These are phyloP conservation scores for Cheiracanthium punctorium DNA, from an alignment of 2,888 invertebrate genomes.

Conservation along the genomic window DNA sequence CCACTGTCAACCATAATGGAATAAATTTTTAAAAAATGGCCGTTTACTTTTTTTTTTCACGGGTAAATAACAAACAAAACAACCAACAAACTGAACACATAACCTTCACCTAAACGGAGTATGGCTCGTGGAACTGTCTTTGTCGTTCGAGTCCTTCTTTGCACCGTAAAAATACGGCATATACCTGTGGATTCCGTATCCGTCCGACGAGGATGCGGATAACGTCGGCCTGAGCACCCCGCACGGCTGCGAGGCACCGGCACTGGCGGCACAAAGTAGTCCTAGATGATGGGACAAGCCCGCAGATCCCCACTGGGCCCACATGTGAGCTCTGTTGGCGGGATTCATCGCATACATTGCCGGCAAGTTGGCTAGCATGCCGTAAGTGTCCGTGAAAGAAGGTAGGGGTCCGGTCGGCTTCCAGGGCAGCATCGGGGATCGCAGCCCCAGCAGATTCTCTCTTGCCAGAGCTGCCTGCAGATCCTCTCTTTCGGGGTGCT, in stretches of 20 bases:
- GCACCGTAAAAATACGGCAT: constrained; percentile 65
- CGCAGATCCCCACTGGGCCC: constrained; percentile 62
- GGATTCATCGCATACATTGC: constrained; percentile 55
- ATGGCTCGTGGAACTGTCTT: constrained; percentile 48
- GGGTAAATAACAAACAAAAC: constrained; percentile 15
- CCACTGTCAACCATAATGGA: no score
- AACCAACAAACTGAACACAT: background rate
- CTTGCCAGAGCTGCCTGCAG: constrained; percentile 55
- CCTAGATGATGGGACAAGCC: constrained; percentile 48
- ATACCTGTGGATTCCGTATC: constrained; percentile 57
- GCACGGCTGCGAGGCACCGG: constrained; percentile 20
- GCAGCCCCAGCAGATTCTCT: constrained; percentile 54
- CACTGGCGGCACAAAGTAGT: constrained; percentile 51
- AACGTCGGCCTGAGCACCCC: constrained; percentile 40
- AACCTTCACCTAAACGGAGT: constrained; percentile 50
- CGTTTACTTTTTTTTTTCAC: no score
- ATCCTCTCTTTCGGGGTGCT: constrained; percentile 61
- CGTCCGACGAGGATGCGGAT: constrained; percentile 29
- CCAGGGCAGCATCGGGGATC: constrained; percentile 51
- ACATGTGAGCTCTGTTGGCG: constrained; percentile 40
- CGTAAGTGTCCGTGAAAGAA: constrained; percentile 65
- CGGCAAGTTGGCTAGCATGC: constrained; percentile 57
- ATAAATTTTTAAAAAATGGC: no score
- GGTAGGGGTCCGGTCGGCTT: constrained; percentile 56
- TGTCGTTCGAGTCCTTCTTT: constrained; percentile 35